Evolutionary conservation across 2,113 vertebrate genomes (phyloP).

Genomic region (Strix aluco): DNA sequence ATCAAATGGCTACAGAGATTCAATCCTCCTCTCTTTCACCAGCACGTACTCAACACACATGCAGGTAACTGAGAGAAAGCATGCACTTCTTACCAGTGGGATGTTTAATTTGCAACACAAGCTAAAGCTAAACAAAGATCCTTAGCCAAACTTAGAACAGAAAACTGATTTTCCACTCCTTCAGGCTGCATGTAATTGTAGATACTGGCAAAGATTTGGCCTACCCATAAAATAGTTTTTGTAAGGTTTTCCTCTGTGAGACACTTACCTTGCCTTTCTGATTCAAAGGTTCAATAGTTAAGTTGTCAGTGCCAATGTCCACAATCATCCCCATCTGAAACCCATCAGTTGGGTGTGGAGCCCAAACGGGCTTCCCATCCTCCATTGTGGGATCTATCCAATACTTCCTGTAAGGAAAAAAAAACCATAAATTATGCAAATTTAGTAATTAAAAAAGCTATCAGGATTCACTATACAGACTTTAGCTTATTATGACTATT

Average conservation of each 20-base stretch:
- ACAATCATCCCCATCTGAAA: slow-evolving; percentile 98
- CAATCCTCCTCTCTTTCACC: not conserved
- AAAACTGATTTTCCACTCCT: not conserved
- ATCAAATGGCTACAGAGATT: not conserved
- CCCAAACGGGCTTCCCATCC: slow-evolving; percentile 97
- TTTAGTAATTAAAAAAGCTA: not conserved
- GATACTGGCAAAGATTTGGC: not conserved
- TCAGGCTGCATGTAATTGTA: not conserved
- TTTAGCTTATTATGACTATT: not conserved
- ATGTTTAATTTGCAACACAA: not conserved
- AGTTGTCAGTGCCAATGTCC: slow-evolving; percentile 91
- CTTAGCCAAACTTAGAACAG: not conserved
- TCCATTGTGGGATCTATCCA: slow-evolving; percentile 83
- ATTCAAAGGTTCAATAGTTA: slow-evolving; percentile 91
- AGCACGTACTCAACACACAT: accelerated
- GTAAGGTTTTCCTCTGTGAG: not conserved
- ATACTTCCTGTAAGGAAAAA: slow-evolving; percentile 51
- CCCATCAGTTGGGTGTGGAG: slow-evolving; percentile 91
- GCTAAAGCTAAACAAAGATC: not conserved
- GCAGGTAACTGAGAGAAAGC: not conserved
- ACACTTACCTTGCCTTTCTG: slow-evolving; percentile 89
- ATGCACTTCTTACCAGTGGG: not conserved
- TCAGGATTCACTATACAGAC: not conserved
- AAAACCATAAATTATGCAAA: not conserved
- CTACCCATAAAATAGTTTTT: not conserved